Evolutionary conservation across 2,888 invertebrate species (phyloP), one percentile per base, ranked within the genome.

Genomic region (Dioctria linearis): DNA sequence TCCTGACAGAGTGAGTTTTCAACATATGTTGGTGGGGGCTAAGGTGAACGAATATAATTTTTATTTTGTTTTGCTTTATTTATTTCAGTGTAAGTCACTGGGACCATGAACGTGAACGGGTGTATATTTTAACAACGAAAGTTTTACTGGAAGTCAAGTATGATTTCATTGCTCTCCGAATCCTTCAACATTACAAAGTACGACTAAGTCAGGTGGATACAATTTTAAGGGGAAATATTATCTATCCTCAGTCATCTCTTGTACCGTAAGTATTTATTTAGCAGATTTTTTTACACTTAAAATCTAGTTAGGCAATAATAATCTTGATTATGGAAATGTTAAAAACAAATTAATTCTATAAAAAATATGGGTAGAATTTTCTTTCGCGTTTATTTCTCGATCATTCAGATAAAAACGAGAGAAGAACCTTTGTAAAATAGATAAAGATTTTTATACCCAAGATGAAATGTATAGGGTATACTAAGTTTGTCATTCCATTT

Each of bases 41-140:
- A 25, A 25, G 25, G 25, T 25, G 25, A 25, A 25, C 25, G 1
- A 25, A 25, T 25, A 25, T 25, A 25, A 25, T 25, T 25, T 25
- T 25, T 25, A 25, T 25, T 13, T 39, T 61, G 6, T 65, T 37
- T 37, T 69, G 25, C 2, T 25, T 25, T 25, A 25, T 25, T 25
- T 71, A n/a, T 5, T 91, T 25, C 87, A 96, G 96, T 87, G 95
- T 96, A 85, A 95, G 95, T 85, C 90, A 95, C 82, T 96, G 96
- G 96, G 95, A 96, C 86, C 93, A 94, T 85, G 96, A 96, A 86
- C 93, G 94, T 85, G 96, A 96, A 88, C 91, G 95, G 73, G 91
- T 96, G 57, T 90, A 96, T 3, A 87, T 96, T 11, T 89, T 96
- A 40, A 94, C 95, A 3, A 92, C 94, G n/a, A 91, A 93, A 84